These are phyloP conservation scores for Sebastes matsubarae DNA, from an alignment of 2,797 vertebrate species.

Conservation along the genomic window DNA sequence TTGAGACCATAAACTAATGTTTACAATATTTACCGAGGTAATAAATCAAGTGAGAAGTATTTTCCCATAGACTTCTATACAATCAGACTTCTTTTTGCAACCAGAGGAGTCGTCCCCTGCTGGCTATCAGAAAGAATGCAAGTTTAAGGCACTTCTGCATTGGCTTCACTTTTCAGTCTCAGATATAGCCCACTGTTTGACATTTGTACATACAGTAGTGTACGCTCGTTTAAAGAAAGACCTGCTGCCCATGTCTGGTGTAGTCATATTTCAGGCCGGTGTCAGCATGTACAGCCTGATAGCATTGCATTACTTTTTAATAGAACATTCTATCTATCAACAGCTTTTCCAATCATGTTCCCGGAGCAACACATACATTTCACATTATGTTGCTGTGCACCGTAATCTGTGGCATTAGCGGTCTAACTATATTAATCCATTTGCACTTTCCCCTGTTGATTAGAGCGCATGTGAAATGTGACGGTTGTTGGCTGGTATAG, in stretches of 20 bases:
- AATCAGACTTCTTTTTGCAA: too few relatives aligned
- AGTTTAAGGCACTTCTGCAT: too few relatives aligned
- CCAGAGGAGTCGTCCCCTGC: too few relatives aligned
- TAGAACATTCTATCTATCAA: constrained; percentile 61
- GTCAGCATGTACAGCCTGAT: constrained; percentile 47
- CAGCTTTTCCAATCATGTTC: constrained; percentile 71
- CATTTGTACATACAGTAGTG: constrained; percentile 16
- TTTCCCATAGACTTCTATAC: too few relatives aligned
- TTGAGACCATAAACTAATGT: too few relatives aligned
- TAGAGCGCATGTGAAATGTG: constrained; percentile 78
- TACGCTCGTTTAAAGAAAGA: constrained; percentile 22
- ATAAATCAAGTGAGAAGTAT: too few relatives aligned
- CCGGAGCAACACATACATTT: constrained; percentile 65
- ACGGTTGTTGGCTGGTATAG: constrained; percentile 75
- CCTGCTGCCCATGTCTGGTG: constrained; percentile 19
- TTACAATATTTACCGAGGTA: too few relatives aligned
- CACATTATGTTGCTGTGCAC: constrained; percentile 58
- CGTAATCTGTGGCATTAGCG: constrained; percentile 77
- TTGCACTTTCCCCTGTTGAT: constrained; percentile 83
- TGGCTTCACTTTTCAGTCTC: too few relatives aligned
- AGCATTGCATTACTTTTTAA: constrained; percentile 52
- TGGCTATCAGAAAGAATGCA: too few relatives aligned
- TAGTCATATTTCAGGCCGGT: constrained; percentile 24
- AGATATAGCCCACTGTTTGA: not conserved
- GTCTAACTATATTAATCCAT: constrained; percentile 82